Evolutionary conservation across 2,888 invertebrate species (phyloP), one percentile per base, ranked within the genome.

Genomic region (Phania funesta): DNA sequence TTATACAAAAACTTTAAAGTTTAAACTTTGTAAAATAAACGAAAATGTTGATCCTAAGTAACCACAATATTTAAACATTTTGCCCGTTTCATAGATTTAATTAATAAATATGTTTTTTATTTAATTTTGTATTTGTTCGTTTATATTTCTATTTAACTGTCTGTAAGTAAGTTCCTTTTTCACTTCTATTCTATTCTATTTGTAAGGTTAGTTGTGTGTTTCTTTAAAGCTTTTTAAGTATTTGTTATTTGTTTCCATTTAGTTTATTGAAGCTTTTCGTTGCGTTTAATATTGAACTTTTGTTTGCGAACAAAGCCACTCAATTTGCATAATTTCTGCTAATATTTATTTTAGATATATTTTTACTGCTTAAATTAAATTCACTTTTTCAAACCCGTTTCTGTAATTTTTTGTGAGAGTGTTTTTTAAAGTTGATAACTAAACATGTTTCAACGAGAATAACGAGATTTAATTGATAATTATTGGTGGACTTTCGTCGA

Each of bases 231-330:
- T 78, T 78, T 71, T 54, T 3, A 65, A 54, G 60, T 50, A 60
- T 52, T 50, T 60, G 52, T 71, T 81, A 41, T 81, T 67, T 67
- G 68, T 56, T 54, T 70, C 60, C 60, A 38, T 64, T 64, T 67
- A 41, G 41, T 70, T 76, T 78, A 74, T 65, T 74, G 82, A 78
- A 82, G 82, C 82, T 82, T 82, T 82, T 82, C 82, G 82, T 82
- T 82, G 82, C 82, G 65, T 79, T 75, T 70, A 52, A 68, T 64
- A 82, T 82, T 82, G 82, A 82, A 82, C 82, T 82, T 60, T 75
- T 74, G 70, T 78, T 77, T 78, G 68, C 65, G 32, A 70, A 65
- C 67, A 74, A 82, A 82, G 74, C 74, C 78, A 82, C 78, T 82
- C 70, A 64, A 58, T 78, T 78, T 74, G 67, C 71, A 70, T 71